Evolutionary conservation across 53 echinoderm and acorn worm genomes (phyloP), one percentile per base, ranked within the genome.

Genomic region (Glandiceps talaboti): DNA sequence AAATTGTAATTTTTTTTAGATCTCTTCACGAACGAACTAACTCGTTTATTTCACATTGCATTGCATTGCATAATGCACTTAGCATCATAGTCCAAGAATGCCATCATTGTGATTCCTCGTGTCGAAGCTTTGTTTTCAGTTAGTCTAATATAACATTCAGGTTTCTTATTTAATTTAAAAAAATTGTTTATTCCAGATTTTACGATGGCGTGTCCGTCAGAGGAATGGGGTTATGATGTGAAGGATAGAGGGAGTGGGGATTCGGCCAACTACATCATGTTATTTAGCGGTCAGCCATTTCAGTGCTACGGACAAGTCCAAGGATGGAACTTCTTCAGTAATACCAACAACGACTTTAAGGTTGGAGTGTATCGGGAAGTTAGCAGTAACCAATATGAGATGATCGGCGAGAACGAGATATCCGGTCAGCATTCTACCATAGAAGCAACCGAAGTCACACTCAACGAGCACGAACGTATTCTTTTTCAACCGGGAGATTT

Each of bases 401-500:
- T 93, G 12, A 81, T 82, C 30, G 86, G 93, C 0, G 93, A 93
- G 73, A 93, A 33, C 0, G 84, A 83, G n/a, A 83, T 83, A 28
- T 33, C 80, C 25, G 88, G 88, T 1, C 83, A 90, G 73, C 90
- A 82, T 83, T 87, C 87, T 81, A 83, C 90, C 20, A 87, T 92
- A 31, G 93, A 90, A 0, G 93, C 90, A 80, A 92, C 87, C 33
- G 85, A 77, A 33, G 85, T 83, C 74, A 81, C 82, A 29, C 88
- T 92, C 26, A 83, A 80, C 28, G 76, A 78, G 0, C 73, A 33
- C 73, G 85, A 85, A 27, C 83, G 86, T 73, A 85, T 92, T 79
- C 77, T 33, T 14, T 92, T 94, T 73, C 87, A 86, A 76, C 91
- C 94, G 0, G 94, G 91, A 1, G 94, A 94, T 30, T 80, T 79